These are phyloP conservation scores for Pseudeuparius sepicola DNA, from an alignment of 2,888 invertebrate genomes.

Conservation along the genomic window DNA sequence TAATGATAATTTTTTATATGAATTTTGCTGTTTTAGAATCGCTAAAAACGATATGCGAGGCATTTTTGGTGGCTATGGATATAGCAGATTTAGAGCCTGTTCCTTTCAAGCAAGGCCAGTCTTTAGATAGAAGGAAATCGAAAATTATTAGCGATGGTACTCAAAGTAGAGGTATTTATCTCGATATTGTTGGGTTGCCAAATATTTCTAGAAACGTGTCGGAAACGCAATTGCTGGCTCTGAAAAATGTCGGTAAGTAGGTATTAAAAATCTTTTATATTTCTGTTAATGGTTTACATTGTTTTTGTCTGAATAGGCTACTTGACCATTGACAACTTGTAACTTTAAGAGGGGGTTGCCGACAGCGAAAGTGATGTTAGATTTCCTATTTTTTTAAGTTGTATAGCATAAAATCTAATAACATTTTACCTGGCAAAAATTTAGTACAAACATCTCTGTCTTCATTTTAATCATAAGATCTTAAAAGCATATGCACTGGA, in stretches of 20 bases:
- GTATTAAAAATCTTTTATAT: too few species aligned
- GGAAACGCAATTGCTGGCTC: slow-evolving; percentile 76
- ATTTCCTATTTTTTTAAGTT: too few species aligned
- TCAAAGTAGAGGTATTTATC: slow-evolving; percentile 46
- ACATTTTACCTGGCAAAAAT: too few species aligned
- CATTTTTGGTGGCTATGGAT: slow-evolving; percentile 71
- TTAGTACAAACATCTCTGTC: too few species aligned
- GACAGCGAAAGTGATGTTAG: too few species aligned
- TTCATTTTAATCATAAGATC: too few species aligned
- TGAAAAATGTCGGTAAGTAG: slow-evolving; percentile 60
- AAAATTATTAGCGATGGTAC: slow-evolving; percentile 40
- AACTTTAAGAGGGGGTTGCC: too few species aligned
- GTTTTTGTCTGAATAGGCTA: too few species aligned
- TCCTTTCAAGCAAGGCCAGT: slow-evolving; percentile 57
- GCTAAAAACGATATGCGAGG: slow-evolving; percentile 78
- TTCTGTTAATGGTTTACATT: too few species aligned
- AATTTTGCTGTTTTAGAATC: slow-evolving; percentile 56
- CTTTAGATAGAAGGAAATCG: slow-evolving; percentile 60
- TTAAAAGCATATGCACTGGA: too few species aligned
- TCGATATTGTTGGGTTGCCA: slow-evolving; percentile 55
- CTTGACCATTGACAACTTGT: too few species aligned
- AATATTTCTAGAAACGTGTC: slow-evolving; percentile 69
- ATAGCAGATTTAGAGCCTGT: slow-evolving; percentile 56
- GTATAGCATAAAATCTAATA: too few species aligned
- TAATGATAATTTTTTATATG: slow-evolving; percentile 1